Conservation (phyloP, 2,888 invertebrate species). For the Herminia tarsipennalis region DNA sequence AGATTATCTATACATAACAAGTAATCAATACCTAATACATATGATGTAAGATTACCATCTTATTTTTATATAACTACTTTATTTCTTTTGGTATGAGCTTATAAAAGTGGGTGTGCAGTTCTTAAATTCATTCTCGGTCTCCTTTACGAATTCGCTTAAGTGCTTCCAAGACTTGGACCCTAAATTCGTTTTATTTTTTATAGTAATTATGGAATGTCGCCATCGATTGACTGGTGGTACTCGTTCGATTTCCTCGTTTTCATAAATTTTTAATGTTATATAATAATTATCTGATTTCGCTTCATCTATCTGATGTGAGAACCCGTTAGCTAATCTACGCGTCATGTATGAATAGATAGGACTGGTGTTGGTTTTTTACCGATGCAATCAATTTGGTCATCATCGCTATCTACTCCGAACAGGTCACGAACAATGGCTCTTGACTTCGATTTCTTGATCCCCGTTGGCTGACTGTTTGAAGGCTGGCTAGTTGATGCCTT, state of each 20-base stretch:
- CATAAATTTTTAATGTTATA: background rate
- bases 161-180: background rate
- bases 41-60: no score
- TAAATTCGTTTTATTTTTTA: background rate
- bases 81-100: no score
- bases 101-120: background rate
- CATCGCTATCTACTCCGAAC: background rate
- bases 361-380: background rate
- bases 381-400: background rate
- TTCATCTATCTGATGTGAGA: background rate
- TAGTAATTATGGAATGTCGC: background rate
- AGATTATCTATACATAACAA: no score
- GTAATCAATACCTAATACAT: no score
- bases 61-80: no score
- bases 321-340: background rate
- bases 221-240: background rate
- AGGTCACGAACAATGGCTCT: background rate
- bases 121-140: background rate
- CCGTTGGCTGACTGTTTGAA: no score
- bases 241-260: background rate
- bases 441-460: no score
- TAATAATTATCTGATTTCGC: background rate
- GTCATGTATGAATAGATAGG: background rate
- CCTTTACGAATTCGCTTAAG: background rate
- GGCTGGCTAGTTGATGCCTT: no score